These are phyloP conservation scores for Tangara arthus DNA, from an alignment of 2,797 vertebrate genomes.

Conservation along the genomic window DNA sequence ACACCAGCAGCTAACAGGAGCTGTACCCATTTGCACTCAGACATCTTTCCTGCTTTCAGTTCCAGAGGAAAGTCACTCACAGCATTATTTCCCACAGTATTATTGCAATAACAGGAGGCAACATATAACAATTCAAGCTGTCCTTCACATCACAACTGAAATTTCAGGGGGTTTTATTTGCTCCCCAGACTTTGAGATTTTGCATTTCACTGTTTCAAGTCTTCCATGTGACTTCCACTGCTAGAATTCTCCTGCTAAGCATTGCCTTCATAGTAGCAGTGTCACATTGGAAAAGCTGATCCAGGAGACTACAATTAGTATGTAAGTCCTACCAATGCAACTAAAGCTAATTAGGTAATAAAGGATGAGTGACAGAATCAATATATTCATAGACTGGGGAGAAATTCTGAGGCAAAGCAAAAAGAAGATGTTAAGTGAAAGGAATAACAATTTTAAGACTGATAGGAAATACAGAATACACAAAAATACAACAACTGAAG, in stretches of 20 bases:
- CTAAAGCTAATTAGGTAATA: conserved; percentile 14
- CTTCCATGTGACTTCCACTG: not conserved
- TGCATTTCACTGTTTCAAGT: not conserved
- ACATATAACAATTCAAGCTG: not conserved
- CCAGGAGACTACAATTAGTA: not conserved
- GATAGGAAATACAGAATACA: conserved; percentile 13
- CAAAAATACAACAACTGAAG: not conserved
- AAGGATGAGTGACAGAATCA: conserved; percentile 23
- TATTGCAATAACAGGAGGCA: not conserved
- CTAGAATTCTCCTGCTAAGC: not conserved
- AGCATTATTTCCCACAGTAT: not conserved
- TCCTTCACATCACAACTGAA: not conserved
- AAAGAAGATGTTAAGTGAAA: not conserved
- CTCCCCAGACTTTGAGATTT: not conserved
- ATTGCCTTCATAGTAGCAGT: not conserved
- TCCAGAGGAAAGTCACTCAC: not conserved
- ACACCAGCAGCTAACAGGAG: not conserved
- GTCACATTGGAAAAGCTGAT: not conserved
- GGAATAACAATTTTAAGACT: conserved; percentile 31
- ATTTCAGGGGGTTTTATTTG: not conserved
- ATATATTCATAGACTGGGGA: not conserved
- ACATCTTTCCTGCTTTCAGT: not conserved
- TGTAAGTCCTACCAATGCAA: not conserved
- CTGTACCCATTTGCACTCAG: not conserved
- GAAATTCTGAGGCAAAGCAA: conserved; percentile 9